These are phyloP conservation scores for Porphyrio hochstetteri DNA, from an alignment of 2,113 vertebrate species.

Conservation along the genomic window DNA sequence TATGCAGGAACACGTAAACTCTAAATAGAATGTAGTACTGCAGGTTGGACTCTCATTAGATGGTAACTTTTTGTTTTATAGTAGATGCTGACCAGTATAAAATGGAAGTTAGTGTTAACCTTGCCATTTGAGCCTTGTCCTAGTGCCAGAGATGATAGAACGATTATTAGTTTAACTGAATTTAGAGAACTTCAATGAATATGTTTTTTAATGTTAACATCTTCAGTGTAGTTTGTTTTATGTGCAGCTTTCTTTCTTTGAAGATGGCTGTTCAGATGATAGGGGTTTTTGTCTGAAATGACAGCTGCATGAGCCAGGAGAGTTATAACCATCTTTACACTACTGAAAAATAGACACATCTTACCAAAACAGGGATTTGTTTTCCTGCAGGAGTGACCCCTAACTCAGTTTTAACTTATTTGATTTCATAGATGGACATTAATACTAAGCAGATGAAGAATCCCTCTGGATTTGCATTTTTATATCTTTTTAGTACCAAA, in stretches of 20 bases:
- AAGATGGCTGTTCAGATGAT: neutral
- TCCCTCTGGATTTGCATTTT: slow-evolving; percentile 38
- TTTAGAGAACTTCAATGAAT: neutral
- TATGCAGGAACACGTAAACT: neutral
- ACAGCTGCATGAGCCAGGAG: neutral
- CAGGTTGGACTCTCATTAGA: neutral
- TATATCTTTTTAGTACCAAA: neutral
- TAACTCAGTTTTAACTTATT: neutral
- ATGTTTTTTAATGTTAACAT: neutral
- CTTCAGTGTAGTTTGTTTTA: neutral
- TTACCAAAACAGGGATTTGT: neutral
- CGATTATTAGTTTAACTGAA: neutral
- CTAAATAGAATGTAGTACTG: neutral
- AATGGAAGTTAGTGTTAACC: neutral
- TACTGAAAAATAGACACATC: neutral
- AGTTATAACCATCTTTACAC: neutral
- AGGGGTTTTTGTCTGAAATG: neutral
- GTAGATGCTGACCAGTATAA: neutral
- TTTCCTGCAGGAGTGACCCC: neutral
- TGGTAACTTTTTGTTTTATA: neutral
- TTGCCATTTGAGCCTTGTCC: neutral
- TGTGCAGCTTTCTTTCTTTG: neutral
- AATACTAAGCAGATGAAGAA: neutral
- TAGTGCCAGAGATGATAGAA: neutral
- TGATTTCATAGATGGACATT: neutral